A percentile compares a stretch with the other conserved stretches of the same genome.
These are phyloP conservation scores for Aplidium turbinatum DNA, from an alignment of 23 tunicate genomes.

Conservation along the genomic window DNA sequence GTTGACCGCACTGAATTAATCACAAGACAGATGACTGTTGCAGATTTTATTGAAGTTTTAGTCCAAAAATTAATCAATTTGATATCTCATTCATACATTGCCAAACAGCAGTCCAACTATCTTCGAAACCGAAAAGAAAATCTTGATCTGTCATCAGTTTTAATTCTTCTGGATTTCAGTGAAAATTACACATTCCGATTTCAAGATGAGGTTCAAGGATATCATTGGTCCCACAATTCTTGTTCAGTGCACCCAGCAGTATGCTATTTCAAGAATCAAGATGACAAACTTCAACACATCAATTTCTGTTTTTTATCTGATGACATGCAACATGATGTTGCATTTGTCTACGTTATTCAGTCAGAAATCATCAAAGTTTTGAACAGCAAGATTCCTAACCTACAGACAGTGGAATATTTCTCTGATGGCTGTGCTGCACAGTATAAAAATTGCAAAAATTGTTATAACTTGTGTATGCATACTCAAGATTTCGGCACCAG, in stretches of 20 bases:
- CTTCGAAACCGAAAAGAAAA: conserved; percentile 1
- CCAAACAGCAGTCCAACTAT: conserved; percentile 7
- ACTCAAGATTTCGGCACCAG: too few relatives aligned
- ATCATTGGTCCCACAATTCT: conserved; percentile 23
- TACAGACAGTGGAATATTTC: too few relatives aligned
- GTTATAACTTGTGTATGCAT: too few relatives aligned
- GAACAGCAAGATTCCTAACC: too few relatives aligned
- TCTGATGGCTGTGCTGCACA: too few relatives aligned
- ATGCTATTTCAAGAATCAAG: conserved; percentile 15
- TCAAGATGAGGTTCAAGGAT: conserved; percentile 22
- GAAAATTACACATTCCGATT: conserved; percentile 18
- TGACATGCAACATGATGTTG: conserved; percentile 23
- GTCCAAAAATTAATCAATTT: conserved; percentile 9
- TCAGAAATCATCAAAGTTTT: too few relatives aligned
- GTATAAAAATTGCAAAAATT: too few relatives aligned
- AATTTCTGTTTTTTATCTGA: conserved; percentile 20
- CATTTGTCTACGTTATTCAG: conserved; percentile 7
- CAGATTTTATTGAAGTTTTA: conserved; percentile 16
- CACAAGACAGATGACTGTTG: not conserved
- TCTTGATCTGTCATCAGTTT: conserved; percentile 28
- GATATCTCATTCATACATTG: conserved; percentile 20
- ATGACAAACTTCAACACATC: conserved; percentile 4
- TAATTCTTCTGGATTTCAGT: conserved; percentile 17
- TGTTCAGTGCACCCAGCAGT: conserved; percentile 23
- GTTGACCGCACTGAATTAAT: conserved; percentile 15